Percentiles rank a stretch among this genome's conserved stretches.
These are phyloP conservation scores for Numida meleagris DNA, from an alignment of 2,113 vertebrate genomes.

Conservation along the genomic window DNA sequence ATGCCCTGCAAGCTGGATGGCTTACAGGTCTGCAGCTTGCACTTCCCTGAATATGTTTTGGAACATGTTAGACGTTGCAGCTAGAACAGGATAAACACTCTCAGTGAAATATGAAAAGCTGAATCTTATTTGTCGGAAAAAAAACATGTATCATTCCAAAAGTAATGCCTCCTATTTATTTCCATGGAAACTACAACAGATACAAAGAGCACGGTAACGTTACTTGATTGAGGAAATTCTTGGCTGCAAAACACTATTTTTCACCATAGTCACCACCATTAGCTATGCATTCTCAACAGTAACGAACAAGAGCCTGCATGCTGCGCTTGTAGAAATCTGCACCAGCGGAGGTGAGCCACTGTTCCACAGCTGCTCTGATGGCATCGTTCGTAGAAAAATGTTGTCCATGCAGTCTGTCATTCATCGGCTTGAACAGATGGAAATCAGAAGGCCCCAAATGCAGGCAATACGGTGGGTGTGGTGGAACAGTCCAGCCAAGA, in stretches of 20 bases:
- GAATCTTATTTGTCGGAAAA: not conserved
- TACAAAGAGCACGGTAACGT: not conserved
- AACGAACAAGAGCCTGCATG: not conserved
- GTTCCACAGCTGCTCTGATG: not conserved
- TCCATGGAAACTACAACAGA: not conserved
- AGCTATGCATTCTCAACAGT: not conserved
- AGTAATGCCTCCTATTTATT: not conserved
- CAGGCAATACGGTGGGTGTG: not conserved
- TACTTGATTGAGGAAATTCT: not conserved
- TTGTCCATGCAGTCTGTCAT: not conserved
- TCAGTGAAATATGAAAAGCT: not conserved
- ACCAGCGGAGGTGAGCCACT: too few relatives aligned
- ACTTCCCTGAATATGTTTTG: conserved; percentile 96
- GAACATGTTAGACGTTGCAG: conserved; percentile 96
- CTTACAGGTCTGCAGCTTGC: conserved; percentile 97
- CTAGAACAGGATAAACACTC: conserved; percentile 65
- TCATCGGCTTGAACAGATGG: not conserved
- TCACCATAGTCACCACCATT: not conserved
- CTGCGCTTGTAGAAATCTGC: not conserved
- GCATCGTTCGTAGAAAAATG: not conserved
- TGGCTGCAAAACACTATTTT: not conserved
- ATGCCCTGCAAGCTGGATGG: conserved; percentile 99
- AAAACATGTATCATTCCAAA: not conserved
- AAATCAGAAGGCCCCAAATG: not conserved
- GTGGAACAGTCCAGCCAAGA: not conserved